Percentiles rank a stretch among this genome's conserved stretches.
Evolutionary conservation across 1,140 invertebrate species (phyloP).

Genomic region (Diploscapter pachys): DNA sequence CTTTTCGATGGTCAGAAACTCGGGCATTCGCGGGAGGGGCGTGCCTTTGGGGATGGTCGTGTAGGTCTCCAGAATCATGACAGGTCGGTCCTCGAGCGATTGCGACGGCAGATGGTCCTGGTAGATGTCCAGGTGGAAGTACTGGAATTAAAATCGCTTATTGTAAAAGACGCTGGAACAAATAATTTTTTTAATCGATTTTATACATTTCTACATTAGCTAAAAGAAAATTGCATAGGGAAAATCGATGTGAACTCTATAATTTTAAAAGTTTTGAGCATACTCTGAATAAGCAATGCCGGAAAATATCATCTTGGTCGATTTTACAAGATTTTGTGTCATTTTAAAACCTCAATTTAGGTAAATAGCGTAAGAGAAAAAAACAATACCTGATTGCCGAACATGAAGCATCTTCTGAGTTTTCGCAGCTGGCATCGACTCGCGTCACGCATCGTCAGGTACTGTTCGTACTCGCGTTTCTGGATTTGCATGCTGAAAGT

Average conservation of each 20-base stretch:
- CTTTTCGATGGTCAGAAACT: conserved; percentile 77
- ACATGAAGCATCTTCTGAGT: conserved; percentile 87
- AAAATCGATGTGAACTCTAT: too few species aligned
- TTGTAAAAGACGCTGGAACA: neutral
- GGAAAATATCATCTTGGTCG: too few species aligned
- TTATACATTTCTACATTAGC: too few species aligned
- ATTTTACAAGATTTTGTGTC: too few species aligned
- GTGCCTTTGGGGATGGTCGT: conserved; percentile 74
- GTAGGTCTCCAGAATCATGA: conserved; percentile 79
- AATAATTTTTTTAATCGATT: neutral
- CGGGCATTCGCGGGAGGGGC: conserved; percentile 73
- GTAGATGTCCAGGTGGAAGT: conserved; percentile 96
- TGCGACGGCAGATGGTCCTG: conserved; percentile 80
- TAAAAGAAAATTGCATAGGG: too few species aligned
- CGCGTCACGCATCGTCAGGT: conserved; percentile 84
- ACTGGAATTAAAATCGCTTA: conserved; percentile 66
- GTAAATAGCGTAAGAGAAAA: conserved; percentile 1
- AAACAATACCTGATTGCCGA: conserved; percentile 71
- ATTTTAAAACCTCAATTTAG: too few species aligned
- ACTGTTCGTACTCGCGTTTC: conserved; percentile 86
- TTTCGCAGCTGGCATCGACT: conserved; percentile 94
- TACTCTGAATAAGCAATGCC: too few species aligned
- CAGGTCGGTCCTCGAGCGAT: conserved; percentile 25
- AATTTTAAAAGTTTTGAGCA: too few species aligned
- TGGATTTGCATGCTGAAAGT: conserved; percentile 73